Conservation (phyloP, 1,140 invertebrate species). For the Drosophila pectinifera region DNA sequence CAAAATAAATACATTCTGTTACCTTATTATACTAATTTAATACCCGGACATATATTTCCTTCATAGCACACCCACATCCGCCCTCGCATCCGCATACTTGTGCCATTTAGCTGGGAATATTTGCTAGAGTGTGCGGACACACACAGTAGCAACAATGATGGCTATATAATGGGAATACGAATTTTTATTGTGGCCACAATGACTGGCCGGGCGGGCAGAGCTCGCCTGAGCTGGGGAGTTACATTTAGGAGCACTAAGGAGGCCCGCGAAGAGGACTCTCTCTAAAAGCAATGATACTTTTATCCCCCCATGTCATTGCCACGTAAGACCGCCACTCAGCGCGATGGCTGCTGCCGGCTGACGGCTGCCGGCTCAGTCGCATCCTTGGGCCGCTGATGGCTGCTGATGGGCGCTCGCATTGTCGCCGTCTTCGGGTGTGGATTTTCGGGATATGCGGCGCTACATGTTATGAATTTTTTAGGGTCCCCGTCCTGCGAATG, state of each 20-base stretch:
- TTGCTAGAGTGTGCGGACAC: constrained; percentile 7
- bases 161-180: constrained; percentile 56
- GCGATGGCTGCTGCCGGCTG: constrained; percentile 30
- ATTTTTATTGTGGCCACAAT: constrained; percentile 59
- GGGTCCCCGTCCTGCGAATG: constrained; percentile 9
- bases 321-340: constrained; percentile 62
- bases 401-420: constrained; percentile 53
- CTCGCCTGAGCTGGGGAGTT: not conserved
- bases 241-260: constrained; percentile 40
- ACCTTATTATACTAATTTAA: not conserved
- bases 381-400: constrained; percentile 35
- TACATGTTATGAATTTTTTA: constrained; percentile 66
- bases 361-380: constrained; percentile 53
- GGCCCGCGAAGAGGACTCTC: constrained; percentile 31
- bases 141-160: constrained; percentile 41
- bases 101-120: constrained; percentile 14
- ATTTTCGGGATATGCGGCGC: constrained; percentile 51
- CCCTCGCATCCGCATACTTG: not conserved
- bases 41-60: not conserved
- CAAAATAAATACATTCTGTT: not conserved
- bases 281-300: constrained; percentile 62
- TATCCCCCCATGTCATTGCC: constrained; percentile 62
- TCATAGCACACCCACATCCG: not conserved
- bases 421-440: constrained; percentile 50
- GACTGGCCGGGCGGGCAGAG: constrained; percentile 11